Percentiles rank a stretch among this genome's conserved stretches.
phyloP scores from a whole-genome alignment of 2,113 vertebrate genomes.

The Camelus dromedarius region DNA sequence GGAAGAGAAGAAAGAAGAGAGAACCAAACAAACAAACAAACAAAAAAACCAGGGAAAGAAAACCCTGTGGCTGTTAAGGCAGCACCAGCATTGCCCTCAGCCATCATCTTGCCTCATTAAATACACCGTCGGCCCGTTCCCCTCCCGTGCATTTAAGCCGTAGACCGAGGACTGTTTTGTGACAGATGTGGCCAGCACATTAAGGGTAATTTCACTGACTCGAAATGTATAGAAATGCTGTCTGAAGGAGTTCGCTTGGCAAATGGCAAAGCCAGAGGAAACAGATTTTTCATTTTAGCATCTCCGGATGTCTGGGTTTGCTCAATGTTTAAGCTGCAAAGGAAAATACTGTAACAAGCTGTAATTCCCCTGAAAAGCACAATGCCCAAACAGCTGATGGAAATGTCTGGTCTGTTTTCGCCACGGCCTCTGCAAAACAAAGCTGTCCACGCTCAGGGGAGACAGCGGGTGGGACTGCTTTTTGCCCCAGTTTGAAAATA shows the following conservation, averaged over 20 bases:
- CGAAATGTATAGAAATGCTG: slow-evolving; percentile 68
- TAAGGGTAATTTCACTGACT: slow-evolving; percentile 80
- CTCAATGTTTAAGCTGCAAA: slow-evolving; percentile 65
- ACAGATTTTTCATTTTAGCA: slow-evolving; percentile 71
- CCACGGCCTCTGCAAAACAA: slow-evolving; percentile 59
- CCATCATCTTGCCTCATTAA: slow-evolving; percentile 61
- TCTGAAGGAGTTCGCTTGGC: slow-evolving; percentile 68
- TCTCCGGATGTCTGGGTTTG: slow-evolving; percentile 77
- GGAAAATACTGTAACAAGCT: slow-evolving; percentile 56
- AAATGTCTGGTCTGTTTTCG: slow-evolving; percentile 55
- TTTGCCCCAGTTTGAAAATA: slow-evolving; percentile 20
- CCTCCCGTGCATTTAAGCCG: slow-evolving; percentile 67
- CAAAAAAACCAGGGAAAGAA: slow-evolving; percentile 72
- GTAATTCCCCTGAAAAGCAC: slow-evolving; percentile 56
- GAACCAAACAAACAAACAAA: not conserved
- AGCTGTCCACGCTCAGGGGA: not conserved
- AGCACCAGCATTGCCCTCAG: slow-evolving; percentile 64
- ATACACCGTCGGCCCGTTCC: slow-evolving; percentile 71
- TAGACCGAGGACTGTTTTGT: slow-evolving; percentile 71
- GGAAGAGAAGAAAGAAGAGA: slow-evolving; percentile 50
- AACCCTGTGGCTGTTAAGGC: slow-evolving; percentile 71
- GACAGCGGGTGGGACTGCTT: not conserved
- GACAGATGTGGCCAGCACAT: slow-evolving; percentile 78
- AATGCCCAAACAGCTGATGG: not conserved
- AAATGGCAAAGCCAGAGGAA: slow-evolving; percentile 71